Evolutionary conservation across 2,797 vertebrate genomes (phyloP).

Genomic region (Rhynchonycteris naso): DNA sequence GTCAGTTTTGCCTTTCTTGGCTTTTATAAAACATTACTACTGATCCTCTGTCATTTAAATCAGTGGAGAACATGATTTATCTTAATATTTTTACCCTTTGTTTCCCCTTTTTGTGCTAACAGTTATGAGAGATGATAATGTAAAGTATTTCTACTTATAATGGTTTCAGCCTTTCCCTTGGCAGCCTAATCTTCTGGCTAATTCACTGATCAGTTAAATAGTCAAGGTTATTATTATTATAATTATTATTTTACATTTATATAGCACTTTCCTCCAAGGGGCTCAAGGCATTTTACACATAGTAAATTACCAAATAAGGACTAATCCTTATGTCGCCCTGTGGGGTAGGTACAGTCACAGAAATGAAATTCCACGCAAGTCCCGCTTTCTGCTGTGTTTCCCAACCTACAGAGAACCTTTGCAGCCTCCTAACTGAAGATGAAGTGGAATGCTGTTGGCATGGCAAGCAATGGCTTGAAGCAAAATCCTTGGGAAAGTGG

Average conservation of each 20-base stretch:
- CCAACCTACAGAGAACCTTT: neutral
- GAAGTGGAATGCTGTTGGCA: neutral
- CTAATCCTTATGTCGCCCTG: constrained; percentile 77
- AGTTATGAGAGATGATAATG: constrained; percentile 80
- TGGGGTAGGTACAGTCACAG: constrained; percentile 64
- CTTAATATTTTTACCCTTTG: constrained; percentile 82
- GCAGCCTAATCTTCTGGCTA: constrained; percentile 85
- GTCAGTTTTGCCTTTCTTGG: constrained; percentile 73
- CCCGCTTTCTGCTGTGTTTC: neutral
- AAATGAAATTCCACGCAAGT: constrained; percentile 67
- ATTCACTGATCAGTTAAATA: constrained; percentile 85
- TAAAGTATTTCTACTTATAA: constrained; percentile 82
- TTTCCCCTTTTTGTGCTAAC: constrained; percentile 80
- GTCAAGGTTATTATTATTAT: constrained; percentile 81
- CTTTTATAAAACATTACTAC: constrained; percentile 67
- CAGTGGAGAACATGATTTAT: constrained; percentile 74
- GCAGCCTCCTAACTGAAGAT: constrained; percentile 17
- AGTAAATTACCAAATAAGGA: constrained; percentile 79
- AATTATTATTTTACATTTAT: constrained; percentile 84
- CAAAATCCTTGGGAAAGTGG: constrained; percentile 20
- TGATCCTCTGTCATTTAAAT: constrained; percentile 77
- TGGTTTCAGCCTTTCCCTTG: constrained; percentile 83
- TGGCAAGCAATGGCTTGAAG: neutral
- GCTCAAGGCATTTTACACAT: constrained; percentile 74
- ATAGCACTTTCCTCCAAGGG: constrained; percentile 78